phyloP scores from a whole-genome alignment of 35 echinoderm and acorn worm genomes.

The Nesometra sesokonis region DNA sequence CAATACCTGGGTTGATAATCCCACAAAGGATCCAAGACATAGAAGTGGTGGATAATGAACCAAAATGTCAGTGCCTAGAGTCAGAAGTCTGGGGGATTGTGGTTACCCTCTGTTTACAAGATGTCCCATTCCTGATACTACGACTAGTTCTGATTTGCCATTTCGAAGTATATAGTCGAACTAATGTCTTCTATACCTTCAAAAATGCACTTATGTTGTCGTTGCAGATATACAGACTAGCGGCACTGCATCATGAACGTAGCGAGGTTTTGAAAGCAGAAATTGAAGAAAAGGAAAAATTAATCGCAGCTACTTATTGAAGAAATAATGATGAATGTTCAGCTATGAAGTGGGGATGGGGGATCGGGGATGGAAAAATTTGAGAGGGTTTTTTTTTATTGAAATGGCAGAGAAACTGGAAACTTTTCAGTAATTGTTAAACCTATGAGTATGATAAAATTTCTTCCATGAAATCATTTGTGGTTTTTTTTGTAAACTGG shows the following conservation, averaged over 20 bases:
- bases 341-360: not conserved
- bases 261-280: not conserved
- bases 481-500: too few relatives aligned
- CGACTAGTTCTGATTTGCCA: constrained; percentile 58
- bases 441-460: too few relatives aligned
- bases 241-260: constrained; percentile 47
- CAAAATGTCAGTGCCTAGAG: constrained; percentile 75
- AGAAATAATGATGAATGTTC: not conserved
- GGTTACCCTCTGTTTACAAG: constrained; percentile 43
- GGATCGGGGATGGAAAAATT: too few relatives aligned
- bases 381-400: too few relatives aligned
- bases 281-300: not conserved
- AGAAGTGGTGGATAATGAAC: constrained; percentile 34
- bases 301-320: not conserved
- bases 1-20: not conserved
- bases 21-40: constrained; percentile 53
- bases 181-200: constrained; percentile 79
- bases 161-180: constrained; percentile 48
- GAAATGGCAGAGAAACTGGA: too few relatives aligned
- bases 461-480: too few relatives aligned
- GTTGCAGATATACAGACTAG: constrained; percentile 68
- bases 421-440: too few relatives aligned
- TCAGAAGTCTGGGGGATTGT: constrained; percentile 77
- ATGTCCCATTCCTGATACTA: constrained; percentile 76
- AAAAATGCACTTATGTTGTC: constrained; percentile 70